Evolutionary conservation across 1,140 invertebrate species (phyloP).

Genomic region (Leptonema lineaticorne): DNA sequence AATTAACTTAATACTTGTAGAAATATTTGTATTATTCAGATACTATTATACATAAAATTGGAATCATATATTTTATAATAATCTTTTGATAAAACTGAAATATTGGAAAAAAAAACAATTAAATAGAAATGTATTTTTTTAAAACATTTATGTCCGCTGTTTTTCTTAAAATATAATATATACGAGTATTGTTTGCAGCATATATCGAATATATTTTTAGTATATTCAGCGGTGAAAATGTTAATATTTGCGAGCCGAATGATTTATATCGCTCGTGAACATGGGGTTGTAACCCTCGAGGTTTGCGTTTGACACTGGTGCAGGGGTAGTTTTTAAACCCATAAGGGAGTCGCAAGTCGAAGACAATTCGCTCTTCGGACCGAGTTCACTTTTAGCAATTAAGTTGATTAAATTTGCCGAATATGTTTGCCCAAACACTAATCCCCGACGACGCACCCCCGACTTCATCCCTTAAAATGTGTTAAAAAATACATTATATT

Average conservation of each 20-base stretch:
- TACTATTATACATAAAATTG: too few relatives aligned
- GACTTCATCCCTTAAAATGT: neutral
- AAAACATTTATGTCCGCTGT: too few relatives aligned
- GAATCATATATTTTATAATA: too few relatives aligned
- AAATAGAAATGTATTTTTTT: too few relatives aligned
- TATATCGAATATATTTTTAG: too few relatives aligned
- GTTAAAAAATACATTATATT: neutral
- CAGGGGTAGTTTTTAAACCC: neutral
- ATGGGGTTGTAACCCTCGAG: neutral
- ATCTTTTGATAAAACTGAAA: too few relatives aligned
- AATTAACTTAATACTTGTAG: too few relatives aligned
- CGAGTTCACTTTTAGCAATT: conserved; percentile 7
- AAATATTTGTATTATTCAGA: too few relatives aligned
- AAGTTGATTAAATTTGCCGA: conserved; percentile 17
- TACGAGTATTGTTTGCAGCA: too few relatives aligned
- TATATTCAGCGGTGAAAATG: neutral
- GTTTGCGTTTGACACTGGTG: neutral
- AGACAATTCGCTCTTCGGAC: neutral
- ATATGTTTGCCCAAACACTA: neutral
- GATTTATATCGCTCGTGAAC: neutral
- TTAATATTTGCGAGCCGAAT: neutral
- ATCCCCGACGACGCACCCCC: neutral
- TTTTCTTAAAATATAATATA: too few relatives aligned
- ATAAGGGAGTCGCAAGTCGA: neutral
- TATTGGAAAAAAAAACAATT: too few relatives aligned